Percentiles rank a stretch among this genome's conserved stretches.
phyloP scores from a whole-genome alignment of 1,140 invertebrate genomes.

The Nasonia longicornis region DNA sequence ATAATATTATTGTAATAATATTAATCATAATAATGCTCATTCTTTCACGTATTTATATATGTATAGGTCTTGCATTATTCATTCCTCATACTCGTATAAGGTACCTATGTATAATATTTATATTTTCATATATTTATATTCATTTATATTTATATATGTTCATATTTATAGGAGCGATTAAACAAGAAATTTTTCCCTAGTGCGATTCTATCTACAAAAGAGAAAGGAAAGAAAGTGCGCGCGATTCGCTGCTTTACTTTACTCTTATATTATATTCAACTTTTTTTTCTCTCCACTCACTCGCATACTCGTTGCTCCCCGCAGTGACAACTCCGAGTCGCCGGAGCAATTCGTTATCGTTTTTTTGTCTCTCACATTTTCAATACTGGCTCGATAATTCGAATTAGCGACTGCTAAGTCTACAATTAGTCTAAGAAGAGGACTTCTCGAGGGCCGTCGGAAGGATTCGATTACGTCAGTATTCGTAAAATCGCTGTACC shows the following conservation, averaged over 20 bases:
- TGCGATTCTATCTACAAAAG: slow-evolving; percentile 64
- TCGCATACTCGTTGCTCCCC: slow-evolving; percentile 29
- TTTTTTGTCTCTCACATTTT: slow-evolving; percentile 23
- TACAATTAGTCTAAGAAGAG: slow-evolving; percentile 42
- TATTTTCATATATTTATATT: slow-evolving; percentile 56
- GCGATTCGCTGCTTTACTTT: slow-evolving; percentile 16
- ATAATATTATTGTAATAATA: slow-evolving; percentile 61
- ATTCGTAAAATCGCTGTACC: slow-evolving; percentile 31
- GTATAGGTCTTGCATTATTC: slow-evolving; percentile 60
- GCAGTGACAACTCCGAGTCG: neutral
- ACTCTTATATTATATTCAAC: neutral
- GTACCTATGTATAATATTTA: slow-evolving; percentile 61
- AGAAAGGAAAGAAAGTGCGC: slow-evolving; percentile 50
- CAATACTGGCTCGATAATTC: slow-evolving; percentile 48
- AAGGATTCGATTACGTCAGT: slow-evolving; percentile 17
- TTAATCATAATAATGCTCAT: slow-evolving; percentile 60
- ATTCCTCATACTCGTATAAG: slow-evolving; percentile 53
- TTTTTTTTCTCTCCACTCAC: neutral
- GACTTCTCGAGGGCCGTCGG: slow-evolving; percentile 10
- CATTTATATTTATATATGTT: slow-evolving; percentile 59
- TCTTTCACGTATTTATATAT: slow-evolving; percentile 62
- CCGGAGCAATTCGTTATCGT: slow-evolving; percentile 24
- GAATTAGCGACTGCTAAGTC: slow-evolving; percentile 45
- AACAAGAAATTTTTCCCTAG: slow-evolving; percentile 52
- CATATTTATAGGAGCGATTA: slow-evolving; percentile 62